These are phyloP conservation scores for Sander vitreus DNA, from an alignment of 2,113 vertebrate species.

Conservation along the genomic window DNA sequence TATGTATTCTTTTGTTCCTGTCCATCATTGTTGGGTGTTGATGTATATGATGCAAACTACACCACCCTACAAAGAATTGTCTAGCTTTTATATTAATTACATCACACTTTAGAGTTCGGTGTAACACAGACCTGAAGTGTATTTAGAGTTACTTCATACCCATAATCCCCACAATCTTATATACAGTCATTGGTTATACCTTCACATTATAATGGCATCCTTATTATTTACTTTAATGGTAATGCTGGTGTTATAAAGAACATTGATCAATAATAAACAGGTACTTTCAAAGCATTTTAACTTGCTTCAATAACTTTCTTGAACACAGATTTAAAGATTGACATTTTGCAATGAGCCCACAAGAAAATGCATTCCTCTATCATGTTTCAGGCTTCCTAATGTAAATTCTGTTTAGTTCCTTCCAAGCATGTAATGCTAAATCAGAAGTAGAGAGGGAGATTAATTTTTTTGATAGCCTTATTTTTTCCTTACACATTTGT, in stretches of 20 bases:
- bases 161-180: no score
- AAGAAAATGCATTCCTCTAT: not conserved
- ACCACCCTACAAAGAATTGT: not conserved
- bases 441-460: not conserved
- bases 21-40: not conserved
- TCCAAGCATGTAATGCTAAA: not conserved
- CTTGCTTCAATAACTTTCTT: not conserved
- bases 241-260: not conserved
- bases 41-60: not conserved
- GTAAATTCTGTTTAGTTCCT: not conserved
- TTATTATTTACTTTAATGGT: not conserved
- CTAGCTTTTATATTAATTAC: not conserved
- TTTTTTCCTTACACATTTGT: conserved; percentile 12
- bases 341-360: not conserved
- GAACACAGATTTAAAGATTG: not conserved
- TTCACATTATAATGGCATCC: not conserved
- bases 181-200: not conserved
- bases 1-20: not conserved
- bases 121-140: no score
- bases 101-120: not conserved
- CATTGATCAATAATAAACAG: not conserved
- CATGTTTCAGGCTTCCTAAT: not conserved
- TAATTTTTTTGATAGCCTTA: not conserved
- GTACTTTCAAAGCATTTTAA: not conserved
- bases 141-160: no score